Conservation (phyloP, 1,140 invertebrate genomes). For the Lasioglossum baleicum region DNA sequence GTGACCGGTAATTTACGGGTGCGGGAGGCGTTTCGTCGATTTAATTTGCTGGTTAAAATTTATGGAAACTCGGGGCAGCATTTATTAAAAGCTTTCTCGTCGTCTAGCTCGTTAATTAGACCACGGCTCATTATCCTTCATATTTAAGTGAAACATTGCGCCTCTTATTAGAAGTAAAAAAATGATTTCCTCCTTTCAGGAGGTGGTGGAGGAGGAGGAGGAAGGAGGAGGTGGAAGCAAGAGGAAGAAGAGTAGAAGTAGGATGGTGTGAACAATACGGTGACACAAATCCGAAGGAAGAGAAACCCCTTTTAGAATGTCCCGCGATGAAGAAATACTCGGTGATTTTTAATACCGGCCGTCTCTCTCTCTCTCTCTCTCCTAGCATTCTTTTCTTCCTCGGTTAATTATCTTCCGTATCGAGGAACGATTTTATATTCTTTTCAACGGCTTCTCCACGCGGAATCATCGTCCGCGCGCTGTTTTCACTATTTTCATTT, state of each 20-base stretch:
- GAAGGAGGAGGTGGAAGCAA: too few species aligned
- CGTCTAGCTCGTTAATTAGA: constrained; percentile 17
- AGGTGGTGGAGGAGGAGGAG: too few species aligned
- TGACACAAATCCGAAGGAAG: constrained; percentile 43
- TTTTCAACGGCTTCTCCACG: neutral
- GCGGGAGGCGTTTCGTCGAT: neutral
- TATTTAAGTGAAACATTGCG: constrained; percentile 24
- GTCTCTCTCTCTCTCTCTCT: too few species aligned
- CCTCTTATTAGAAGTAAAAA: constrained; percentile 6
- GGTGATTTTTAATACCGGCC: constrained; percentile 14
- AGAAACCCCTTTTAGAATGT: constrained; percentile 19
- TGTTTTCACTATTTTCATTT: too few species aligned
- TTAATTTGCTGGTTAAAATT: constrained; percentile 9
- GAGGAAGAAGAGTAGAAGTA: too few species aligned
- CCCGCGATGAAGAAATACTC: constrained; percentile 10
- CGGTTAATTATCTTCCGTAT: constrained; percentile 28
- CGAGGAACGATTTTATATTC: neutral
- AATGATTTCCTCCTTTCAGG: neutral
- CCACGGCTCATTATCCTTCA: constrained; percentile 13
- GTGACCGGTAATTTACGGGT: neutral
- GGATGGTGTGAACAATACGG: constrained; percentile 44
- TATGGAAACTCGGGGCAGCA: constrained; percentile 6
- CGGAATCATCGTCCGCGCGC: too few species aligned
- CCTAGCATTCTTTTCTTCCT: constrained; percentile 15
- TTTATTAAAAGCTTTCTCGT: constrained; percentile 9